Percentiles rank a stretch among this genome's conserved stretches.
Evolutionary conservation across 1,140 invertebrate species (phyloP).

Genomic region (Melipona quadrifasciata): DNA sequence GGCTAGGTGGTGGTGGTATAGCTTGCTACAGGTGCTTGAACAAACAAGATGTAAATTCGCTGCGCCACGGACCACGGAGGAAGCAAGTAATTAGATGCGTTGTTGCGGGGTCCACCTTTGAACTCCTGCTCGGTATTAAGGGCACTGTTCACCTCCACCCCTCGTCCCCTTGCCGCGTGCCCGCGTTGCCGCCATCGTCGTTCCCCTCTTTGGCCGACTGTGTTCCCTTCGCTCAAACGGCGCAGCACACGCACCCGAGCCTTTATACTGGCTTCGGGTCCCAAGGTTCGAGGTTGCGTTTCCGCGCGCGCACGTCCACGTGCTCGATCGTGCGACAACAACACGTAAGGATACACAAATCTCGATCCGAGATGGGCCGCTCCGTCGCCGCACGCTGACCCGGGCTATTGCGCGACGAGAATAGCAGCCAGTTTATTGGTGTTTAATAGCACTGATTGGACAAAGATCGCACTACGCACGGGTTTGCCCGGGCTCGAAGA

Average conservation of each 20-base stretch:
- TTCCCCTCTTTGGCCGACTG: constrained; percentile 37
- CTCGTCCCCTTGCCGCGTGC: background rate
- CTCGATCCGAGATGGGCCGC: constrained; percentile 19
- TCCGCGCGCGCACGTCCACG: constrained; percentile 42
- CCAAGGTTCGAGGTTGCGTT: constrained; percentile 5
- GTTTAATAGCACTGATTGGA: background rate
- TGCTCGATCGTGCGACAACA: constrained; percentile 50
- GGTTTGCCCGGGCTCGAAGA: background rate
- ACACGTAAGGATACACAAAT: constrained; percentile 62
- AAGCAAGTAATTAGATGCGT: constrained; percentile 80
- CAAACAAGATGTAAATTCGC: constrained; percentile 80
- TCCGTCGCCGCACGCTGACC: background rate
- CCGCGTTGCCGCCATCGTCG: background rate
- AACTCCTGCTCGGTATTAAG: constrained; percentile 75
- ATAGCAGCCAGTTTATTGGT: background rate
- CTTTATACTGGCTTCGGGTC: constrained; percentile 20
- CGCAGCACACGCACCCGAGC: constrained; percentile 36
- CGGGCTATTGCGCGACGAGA: background rate
- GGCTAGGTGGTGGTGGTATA: constrained; percentile 41
- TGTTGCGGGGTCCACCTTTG: constrained; percentile 78
- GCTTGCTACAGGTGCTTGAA: constrained; percentile 72
- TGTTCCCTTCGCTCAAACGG: constrained; percentile 45
- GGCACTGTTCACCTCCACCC: constrained; percentile 68
- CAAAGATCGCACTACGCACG: background rate
- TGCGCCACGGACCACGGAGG: constrained; percentile 68